Percentiles rank a stretch among this genome's conserved stretches.
Evolutionary conservation across 1,140 invertebrate species (phyloP).

Genomic region (Bursaphelenchus mucronatus): DNA sequence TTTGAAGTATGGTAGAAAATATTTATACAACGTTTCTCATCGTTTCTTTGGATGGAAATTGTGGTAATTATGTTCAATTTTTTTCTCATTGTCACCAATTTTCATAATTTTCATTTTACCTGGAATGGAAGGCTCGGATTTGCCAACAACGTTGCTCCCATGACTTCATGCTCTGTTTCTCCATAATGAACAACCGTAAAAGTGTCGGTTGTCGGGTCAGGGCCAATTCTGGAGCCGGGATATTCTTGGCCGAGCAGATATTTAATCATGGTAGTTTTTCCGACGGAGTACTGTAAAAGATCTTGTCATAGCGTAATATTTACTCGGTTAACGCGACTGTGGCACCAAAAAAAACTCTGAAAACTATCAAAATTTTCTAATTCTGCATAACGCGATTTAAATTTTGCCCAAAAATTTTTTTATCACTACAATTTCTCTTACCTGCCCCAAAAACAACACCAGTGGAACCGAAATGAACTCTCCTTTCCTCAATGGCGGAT

Average conservation of each 20-base stretch:
- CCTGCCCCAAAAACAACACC: slow-evolving; percentile 81
- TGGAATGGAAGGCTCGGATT: slow-evolving; percentile 91
- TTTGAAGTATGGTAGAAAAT: no score
- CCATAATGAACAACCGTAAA: slow-evolving; percentile 95
- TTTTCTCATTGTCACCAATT: no score
- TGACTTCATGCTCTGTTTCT: slow-evolving; percentile 79
- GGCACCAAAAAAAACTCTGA: no score
- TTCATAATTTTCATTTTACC: slow-evolving; percentile 11
- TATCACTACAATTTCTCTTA: no score
- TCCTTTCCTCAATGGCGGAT: slow-evolving; percentile 81
- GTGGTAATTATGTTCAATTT: no score
- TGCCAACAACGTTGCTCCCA: slow-evolving; percentile 93
- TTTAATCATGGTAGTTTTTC: slow-evolving; percentile 96
- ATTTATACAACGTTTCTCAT: no score
- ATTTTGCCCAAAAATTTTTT: no score
- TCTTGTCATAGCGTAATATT: no score
- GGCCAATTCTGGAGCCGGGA: slow-evolving; percentile 87
- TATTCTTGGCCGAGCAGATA: slow-evolving; percentile 89
- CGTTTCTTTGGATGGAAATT: no score
- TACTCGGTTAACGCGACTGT: no score
- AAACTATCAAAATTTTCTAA: no score
- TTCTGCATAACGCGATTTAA: no score
- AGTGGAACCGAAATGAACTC: slow-evolving; percentile 99
- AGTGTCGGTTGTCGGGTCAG: slow-evolving; percentile 82
- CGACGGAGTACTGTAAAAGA: slow-evolving; percentile 82